Conservation (phyloP, 1,140 invertebrate species). For the Triops longicaudatus region DNA sequence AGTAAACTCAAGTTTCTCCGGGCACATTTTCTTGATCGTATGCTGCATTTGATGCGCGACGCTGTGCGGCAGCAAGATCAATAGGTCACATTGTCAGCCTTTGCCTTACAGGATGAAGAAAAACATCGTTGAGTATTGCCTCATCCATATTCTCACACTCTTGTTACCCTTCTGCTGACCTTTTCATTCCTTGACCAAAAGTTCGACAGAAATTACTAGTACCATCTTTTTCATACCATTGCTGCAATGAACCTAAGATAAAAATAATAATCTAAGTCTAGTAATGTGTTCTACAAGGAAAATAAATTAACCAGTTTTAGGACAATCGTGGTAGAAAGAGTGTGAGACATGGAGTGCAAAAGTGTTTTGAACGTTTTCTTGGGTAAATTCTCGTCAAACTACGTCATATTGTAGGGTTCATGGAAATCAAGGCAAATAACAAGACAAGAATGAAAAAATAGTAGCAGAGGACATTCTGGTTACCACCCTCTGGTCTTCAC, state of each 20-base stretch:
- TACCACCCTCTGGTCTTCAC: too few species aligned
- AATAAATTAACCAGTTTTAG: too few species aligned
- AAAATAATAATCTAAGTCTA: background rate
- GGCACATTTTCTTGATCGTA: background rate
- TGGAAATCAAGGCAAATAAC: too few species aligned
- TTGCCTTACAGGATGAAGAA: background rate
- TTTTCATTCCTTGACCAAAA: background rate
- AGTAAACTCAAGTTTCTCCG: background rate
- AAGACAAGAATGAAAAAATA: too few species aligned
- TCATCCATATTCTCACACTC: background rate
- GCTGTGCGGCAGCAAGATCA: conserved; percentile 6
- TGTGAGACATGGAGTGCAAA: too few species aligned
- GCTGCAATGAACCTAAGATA: background rate
- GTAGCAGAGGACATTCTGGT: too few species aligned
- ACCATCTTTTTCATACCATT: too few species aligned
- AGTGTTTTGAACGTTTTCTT: too few species aligned
- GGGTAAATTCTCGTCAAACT: too few species aligned
- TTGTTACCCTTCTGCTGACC: background rate
- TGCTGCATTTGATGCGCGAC: background rate
- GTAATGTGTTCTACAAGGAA: too few species aligned
- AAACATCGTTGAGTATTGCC: background rate
- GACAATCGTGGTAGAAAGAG: too few species aligned
- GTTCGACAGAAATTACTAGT: background rate
- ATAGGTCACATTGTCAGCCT: conserved; percentile 3
- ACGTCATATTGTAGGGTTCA: too few species aligned